Percentiles rank a stretch among this genome's conserved stretches.
Conservation (phyloP, 2,888 invertebrate species). For the Neria commutata region DNA sequence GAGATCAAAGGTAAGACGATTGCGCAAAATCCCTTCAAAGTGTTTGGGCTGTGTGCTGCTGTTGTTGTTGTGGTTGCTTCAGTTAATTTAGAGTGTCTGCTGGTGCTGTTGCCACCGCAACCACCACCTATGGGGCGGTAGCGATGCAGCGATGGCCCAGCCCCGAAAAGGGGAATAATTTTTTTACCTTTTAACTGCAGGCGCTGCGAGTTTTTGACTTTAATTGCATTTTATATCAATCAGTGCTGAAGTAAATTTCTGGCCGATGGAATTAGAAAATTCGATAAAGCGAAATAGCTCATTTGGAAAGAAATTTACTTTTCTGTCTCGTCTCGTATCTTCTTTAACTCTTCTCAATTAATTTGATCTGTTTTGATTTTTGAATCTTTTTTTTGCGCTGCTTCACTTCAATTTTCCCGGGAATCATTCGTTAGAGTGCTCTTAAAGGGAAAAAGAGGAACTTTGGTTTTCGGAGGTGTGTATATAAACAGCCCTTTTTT, state of each 20-base stretch:
- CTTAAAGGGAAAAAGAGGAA: no score
- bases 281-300: neutral
- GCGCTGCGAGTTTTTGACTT: conserved; percentile 2
- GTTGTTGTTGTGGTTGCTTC: neutral
- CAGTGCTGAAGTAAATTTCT: conserved; percentile 17
- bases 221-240: conserved; percentile 24
- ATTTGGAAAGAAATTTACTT: no score
- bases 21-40: conserved; percentile 14
- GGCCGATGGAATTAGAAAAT: neutral
- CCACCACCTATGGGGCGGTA: neutral
- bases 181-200: neutral
- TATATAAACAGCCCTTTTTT: no score
- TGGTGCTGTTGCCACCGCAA: neutral
- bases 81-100: neutral
- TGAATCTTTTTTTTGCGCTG: no score
- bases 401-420: no score
- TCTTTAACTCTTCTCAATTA: no score
- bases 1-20: conserved; percentile 6
- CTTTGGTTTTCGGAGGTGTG: no score
- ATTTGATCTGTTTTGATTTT: no score
- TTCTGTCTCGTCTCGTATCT: no score
- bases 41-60: neutral
- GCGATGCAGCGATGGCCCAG: no score
- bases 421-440: no score
- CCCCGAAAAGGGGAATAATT: neutral